phyloP scores from a whole-genome alignment of 2,113 vertebrate genomes.

The Erythrolamprus reginae region DNA sequence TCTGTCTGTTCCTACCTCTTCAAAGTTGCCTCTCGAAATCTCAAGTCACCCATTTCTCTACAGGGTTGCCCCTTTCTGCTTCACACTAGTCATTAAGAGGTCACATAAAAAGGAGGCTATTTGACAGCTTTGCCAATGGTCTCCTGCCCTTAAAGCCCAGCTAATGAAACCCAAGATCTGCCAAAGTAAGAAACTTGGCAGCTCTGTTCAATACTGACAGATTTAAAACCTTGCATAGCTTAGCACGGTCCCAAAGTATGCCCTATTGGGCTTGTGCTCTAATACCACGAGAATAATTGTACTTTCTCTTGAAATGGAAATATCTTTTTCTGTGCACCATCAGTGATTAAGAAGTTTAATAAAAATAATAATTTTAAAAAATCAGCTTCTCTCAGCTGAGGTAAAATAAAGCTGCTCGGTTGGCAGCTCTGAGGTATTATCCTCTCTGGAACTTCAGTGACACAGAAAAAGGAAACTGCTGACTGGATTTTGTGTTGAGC shows the following conservation, averaged over 20 bases:
- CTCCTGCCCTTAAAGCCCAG: background rate
- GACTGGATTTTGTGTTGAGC: slow-evolving; percentile 34
- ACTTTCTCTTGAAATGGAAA: background rate
- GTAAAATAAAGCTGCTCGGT: slow-evolving; percentile 10
- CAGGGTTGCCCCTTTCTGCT: background rate
- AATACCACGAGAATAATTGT: background rate
- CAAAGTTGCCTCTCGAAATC: background rate
- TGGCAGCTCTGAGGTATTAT: slow-evolving; percentile 14
- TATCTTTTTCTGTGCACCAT: background rate
- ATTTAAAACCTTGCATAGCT: slow-evolving; percentile 47
- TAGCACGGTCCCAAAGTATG: slow-evolving; percentile 46
- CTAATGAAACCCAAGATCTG: background rate
- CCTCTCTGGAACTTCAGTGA: slow-evolving; percentile 3
- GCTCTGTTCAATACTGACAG: slow-evolving; percentile 54
- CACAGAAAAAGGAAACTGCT: background rate
- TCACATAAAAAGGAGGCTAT: background rate
- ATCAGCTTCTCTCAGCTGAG: background rate
- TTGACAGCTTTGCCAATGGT: background rate
- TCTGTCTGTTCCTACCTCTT: background rate
- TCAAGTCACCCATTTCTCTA: background rate
- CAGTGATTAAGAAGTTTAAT: background rate
- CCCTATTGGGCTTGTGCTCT: slow-evolving; percentile 27
- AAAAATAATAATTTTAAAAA: background rate
- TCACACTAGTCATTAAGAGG: background rate
- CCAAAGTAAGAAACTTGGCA: background rate